phyloP scores from a whole-genome alignment of 2,113 vertebrate genomes.

The Corythoichthys intestinalis region DNA sequence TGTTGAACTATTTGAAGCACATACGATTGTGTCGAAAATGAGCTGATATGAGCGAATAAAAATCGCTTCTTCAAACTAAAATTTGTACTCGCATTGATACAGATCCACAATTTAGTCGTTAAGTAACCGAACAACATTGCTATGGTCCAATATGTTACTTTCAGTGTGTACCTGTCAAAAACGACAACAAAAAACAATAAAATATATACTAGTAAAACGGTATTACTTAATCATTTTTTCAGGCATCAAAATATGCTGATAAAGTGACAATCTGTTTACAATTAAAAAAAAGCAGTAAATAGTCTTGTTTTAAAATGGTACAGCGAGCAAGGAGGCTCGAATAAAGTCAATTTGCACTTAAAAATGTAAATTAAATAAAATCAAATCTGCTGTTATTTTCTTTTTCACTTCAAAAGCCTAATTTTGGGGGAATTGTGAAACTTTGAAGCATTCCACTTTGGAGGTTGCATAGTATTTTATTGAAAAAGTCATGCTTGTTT shows the following conservation, averaged over 20 bases:
- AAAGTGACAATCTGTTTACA: constrained; percentile 16
- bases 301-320: constrained; percentile 17
- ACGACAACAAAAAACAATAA: too few relatives aligned
- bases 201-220: too few relatives aligned
- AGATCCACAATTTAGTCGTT: too few relatives aligned
- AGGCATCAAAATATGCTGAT: constrained; percentile 41
- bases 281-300: constrained; percentile 22
- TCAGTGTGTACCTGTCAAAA: background rate
- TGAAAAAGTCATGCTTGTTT: background rate
- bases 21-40: too few relatives aligned
- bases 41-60: too few relatives aligned
- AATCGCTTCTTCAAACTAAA: too few relatives aligned
- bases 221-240: constrained; percentile 6
- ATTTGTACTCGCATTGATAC: too few relatives aligned
- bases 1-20: too few relatives aligned
- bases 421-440: background rate
- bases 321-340: background rate
- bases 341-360: background rate
- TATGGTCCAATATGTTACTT: background rate
- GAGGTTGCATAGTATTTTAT: background rate
- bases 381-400: constrained; percentile 7
- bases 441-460: background rate
- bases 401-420: background rate
- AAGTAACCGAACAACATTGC: background rate
- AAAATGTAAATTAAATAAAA: constrained; percentile 13